Evolutionary conservation across 2,113 vertebrate genomes (phyloP).

Genomic region (Abramis brama): DNA sequence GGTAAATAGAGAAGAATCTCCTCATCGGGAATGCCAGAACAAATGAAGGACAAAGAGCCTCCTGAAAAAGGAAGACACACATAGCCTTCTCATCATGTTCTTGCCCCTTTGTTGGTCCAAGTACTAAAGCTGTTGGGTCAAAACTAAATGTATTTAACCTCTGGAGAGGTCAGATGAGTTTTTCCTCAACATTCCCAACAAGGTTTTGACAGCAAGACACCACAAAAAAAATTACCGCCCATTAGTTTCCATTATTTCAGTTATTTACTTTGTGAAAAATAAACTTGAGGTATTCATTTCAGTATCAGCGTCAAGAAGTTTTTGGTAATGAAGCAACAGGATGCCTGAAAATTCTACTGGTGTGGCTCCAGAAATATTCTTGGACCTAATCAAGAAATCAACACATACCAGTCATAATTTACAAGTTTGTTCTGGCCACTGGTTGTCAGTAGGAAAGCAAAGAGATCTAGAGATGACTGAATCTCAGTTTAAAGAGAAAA

Average conservation of each 20-base stretch:
- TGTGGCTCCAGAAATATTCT: slow-evolving; percentile 15
- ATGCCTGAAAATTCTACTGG: slow-evolving; percentile 37
- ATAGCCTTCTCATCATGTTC: neutral
- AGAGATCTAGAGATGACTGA: slow-evolving; percentile 62
- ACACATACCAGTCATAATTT: slow-evolving; percentile 76
- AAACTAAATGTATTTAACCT: slow-evolving; percentile 51
- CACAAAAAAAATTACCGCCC: neutral
- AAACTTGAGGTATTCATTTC: slow-evolving; percentile 27
- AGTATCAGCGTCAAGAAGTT: neutral
- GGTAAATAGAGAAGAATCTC: slow-evolving; percentile 50
- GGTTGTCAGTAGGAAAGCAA: slow-evolving; percentile 66
- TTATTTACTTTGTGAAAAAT: slow-evolving; percentile 14
- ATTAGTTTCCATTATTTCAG: slow-evolving; percentile 46
- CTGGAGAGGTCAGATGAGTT: slow-evolving; percentile 48
- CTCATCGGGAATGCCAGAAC: slow-evolving; percentile 33
- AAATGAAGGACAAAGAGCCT: slow-evolving; percentile 56
- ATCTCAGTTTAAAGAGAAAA: slow-evolving; percentile 56
- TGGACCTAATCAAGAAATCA: slow-evolving; percentile 55
- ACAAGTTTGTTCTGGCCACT: slow-evolving; percentile 73
- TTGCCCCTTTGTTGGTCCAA: neutral
- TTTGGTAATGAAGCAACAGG: slow-evolving; percentile 39
- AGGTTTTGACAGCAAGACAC: neutral
- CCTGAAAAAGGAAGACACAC: slow-evolving; percentile 37
- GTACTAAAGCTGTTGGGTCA: neutral
- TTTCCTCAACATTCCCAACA: slow-evolving; percentile 18